phyloP scores from a whole-genome alignment of 2,888 invertebrate species.

The Apocheima hispidaria region DNA sequence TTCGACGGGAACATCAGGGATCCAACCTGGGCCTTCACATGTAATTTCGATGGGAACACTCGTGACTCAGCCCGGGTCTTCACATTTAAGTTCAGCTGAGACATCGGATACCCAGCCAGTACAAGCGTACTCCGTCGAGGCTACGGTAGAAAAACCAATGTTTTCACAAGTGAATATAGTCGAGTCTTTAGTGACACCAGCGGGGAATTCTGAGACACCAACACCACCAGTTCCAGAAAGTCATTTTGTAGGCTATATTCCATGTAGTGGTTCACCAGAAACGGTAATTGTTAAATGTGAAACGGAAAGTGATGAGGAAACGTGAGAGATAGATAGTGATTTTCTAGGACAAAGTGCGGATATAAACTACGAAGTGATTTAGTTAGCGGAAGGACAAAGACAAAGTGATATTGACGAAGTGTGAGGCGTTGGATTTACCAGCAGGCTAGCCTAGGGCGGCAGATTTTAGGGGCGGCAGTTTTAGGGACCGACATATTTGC shows the following conservation, averaged over 20 bases:
- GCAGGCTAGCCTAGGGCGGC: too few species aligned
- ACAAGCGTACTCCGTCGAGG: too few species aligned
- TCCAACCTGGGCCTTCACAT: neutral
- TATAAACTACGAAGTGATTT: too few species aligned
- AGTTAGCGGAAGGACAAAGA: too few species aligned
- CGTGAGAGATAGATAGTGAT: neutral
- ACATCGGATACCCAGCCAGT: too few species aligned
- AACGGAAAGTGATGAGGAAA: neutral
- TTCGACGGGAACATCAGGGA: neutral
- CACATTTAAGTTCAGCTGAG: neutral
- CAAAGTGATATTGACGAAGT: too few species aligned
- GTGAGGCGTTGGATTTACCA: too few species aligned
- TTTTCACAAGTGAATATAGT: too few species aligned
- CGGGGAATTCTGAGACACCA: neutral
- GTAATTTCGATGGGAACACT: neutral
- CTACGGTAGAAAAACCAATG: too few species aligned
- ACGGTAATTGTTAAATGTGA: neutral
- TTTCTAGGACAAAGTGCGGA: neutral
- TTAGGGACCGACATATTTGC: too few species aligned
- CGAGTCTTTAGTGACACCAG: neutral
- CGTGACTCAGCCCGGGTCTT: neutral
- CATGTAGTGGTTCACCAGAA: neutral
- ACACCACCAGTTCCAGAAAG: too few species aligned
- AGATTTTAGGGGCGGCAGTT: too few species aligned
- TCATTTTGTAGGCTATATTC: neutral